A percentile compares a stretch with the other conserved stretches of the same genome.
phyloP scores from a whole-genome alignment of 2,113 vertebrate genomes.

The Oreochromis niloticus region DNA sequence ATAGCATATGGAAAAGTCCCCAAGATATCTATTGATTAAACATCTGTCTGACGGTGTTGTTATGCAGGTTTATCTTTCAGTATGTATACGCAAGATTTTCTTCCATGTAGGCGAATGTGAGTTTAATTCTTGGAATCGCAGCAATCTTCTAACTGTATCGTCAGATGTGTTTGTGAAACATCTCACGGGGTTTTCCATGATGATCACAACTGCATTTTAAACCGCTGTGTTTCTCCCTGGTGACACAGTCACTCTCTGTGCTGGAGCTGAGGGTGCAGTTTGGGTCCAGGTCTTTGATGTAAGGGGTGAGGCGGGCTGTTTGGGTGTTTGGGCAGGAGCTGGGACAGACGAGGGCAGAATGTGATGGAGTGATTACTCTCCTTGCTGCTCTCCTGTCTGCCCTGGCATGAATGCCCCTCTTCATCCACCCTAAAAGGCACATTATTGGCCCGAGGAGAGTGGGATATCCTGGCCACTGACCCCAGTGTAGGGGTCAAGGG shows the following conservation, averaged over 20 bases:
- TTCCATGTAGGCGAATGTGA: not conserved
- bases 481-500: conserved; percentile 71
- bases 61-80: not conserved
- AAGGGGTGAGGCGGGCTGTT: conserved; percentile 56
- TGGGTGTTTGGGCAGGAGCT: conserved; percentile 72
- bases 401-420: conserved; percentile 77
- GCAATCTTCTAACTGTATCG: not conserved
- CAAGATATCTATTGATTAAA: not conserved
- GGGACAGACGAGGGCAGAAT: conserved; percentile 65
- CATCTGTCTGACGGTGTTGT: not conserved
- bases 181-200: conserved; percentile 40
- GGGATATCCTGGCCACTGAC: conserved; percentile 80
- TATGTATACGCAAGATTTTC: not conserved
- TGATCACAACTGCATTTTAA: not conserved
- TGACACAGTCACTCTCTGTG: conserved; percentile 58
- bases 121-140: not conserved
- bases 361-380: conserved; percentile 77
- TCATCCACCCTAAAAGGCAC: conserved; percentile 78
- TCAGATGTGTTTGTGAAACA: not conserved
- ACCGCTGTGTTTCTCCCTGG: not conserved
- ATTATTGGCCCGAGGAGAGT: conserved; percentile 74
- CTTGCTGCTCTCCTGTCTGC: conserved; percentile 68
- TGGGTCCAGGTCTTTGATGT: conserved; percentile 70
- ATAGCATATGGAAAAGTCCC: conserved; percentile 16
- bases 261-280: conserved; percentile 30